Percentiles rank a stretch among this genome's conserved stretches.
phyloP scores from a whole-genome alignment of 64 coral and sea anemone genomes.

The Dendronephthya gigantea region DNA sequence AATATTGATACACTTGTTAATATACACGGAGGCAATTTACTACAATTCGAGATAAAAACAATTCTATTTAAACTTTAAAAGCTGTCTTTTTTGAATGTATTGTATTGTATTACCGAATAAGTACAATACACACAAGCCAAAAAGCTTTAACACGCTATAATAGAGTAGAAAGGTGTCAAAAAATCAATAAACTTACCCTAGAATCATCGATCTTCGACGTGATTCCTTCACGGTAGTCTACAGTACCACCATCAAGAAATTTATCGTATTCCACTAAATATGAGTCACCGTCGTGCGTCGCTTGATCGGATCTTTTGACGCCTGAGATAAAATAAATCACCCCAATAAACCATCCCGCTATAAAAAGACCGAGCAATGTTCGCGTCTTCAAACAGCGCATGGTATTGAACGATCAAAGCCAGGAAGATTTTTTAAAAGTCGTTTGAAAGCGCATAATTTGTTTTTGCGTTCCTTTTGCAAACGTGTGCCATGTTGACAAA shows the following conservation, averaged over 20 bases:
- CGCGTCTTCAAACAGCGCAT: constrained; percentile 6
- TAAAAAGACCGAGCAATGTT: constrained; percentile 2
- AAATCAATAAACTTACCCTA: background rate
- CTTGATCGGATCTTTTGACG: background rate
- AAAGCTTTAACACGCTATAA: too few species aligned
- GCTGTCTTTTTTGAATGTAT: too few species aligned
- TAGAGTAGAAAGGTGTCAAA: too few species aligned
- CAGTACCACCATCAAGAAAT: background rate
- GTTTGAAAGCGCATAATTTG: background rate
- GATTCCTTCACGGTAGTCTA: background rate
- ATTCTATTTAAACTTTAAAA: too few species aligned
- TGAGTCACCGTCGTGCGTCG: background rate
- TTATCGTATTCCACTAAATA: background rate
- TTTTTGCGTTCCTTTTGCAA: background rate
- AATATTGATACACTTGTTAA: too few species aligned
- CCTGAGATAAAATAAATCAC: background rate
- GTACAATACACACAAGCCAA: too few species aligned
- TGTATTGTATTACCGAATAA: too few species aligned
- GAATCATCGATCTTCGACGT: background rate
- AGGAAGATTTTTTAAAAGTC: background rate
- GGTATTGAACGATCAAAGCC: background rate
- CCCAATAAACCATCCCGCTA: background rate
- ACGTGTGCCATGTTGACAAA: background rate
- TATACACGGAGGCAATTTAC: too few species aligned
- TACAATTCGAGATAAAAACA: too few species aligned